Base-by-base conservation (phyloP, 2,113 vertebrate genomes). In the Rhea pennata region DNA sequence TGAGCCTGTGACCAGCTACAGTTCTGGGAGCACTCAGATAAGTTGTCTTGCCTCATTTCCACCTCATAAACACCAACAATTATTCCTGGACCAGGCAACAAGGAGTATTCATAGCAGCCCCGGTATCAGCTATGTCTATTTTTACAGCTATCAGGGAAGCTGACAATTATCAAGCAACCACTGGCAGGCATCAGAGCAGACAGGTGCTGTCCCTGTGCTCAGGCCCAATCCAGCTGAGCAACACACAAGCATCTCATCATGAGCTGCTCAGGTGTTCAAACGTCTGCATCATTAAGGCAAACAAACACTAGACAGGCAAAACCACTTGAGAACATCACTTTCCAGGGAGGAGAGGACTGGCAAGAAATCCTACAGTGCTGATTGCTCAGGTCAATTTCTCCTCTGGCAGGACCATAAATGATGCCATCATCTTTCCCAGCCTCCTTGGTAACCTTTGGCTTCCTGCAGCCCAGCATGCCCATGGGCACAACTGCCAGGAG, bases 141-240 rank as follows among this genome's bases (percentile, higher is more conserved):
- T 42, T 23, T 24, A 42, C 27, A 70, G 39, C 39, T 12, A 20
- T 20, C 58, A n/a, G 40, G 31, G 51, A 33, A 80, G 51, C 31
- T 23, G 48, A 2, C 1, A 77, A 44, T 44, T 67, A 7, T 15
- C 1, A 6, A 67, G 40, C 2, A 0, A 58, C 6, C 36, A 12
- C 2, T 40, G 33, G n/a, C 42, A 23, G 14, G 27, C 21, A 46
- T 24, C 64, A 61, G 20, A 66, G 58, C 39, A 29, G 58, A 53
- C 40, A 67, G 31, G 10, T 39, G 39, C 75, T 42, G 10, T 19
- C 23, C 20, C 33, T 5, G 13, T 26, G 46, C 75, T 75, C 50
- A 46, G 48, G 26, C 20, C 48, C 62, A 74, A 4, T 7, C 36
- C 56, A 64, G 71, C 51, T 46, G 27, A 66, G 40, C 26, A 23